phyloP scores from a whole-genome alignment of 2,797 vertebrate genomes.

The Allobates femoralis region DNA sequence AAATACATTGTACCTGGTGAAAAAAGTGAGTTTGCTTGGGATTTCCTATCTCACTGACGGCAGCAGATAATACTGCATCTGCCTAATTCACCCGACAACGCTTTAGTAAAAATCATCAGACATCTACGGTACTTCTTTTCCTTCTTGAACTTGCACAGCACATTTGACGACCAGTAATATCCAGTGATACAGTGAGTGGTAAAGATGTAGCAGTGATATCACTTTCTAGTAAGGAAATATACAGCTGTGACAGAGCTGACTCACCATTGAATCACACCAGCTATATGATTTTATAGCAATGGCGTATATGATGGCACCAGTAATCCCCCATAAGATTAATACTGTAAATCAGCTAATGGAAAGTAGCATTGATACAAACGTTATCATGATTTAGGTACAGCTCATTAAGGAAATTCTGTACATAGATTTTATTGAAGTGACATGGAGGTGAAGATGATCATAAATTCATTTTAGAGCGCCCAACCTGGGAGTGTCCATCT shows the following conservation, averaged over 20 bases:
- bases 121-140: not conserved
- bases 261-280: not conserved
- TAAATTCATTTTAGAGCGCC: slow-evolving; percentile 31
- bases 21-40: not conserved
- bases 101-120: not conserved
- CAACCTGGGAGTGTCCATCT: not conserved
- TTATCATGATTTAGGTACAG: not conserved
- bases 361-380: slow-evolving; percentile 1
- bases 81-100: too few species aligned
- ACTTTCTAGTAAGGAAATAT: not conserved
- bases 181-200: not conserved
- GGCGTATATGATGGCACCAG: not conserved
- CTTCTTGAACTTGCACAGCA: not conserved
- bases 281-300: not conserved
- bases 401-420: slow-evolving; percentile 28
- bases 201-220: not conserved
- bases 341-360: not conserved
- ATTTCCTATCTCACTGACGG: not conserved
- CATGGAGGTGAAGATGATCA: slow-evolving; percentile 28
- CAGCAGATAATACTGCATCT: too few species aligned
- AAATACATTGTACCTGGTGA: too few species aligned
- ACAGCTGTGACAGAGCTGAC: not conserved
- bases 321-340: not conserved
- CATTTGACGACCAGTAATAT: not conserved
- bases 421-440: slow-evolving; percentile 27